Conservation (phyloP, 2,888 invertebrate species). For the Augiades crinisus region DNA sequence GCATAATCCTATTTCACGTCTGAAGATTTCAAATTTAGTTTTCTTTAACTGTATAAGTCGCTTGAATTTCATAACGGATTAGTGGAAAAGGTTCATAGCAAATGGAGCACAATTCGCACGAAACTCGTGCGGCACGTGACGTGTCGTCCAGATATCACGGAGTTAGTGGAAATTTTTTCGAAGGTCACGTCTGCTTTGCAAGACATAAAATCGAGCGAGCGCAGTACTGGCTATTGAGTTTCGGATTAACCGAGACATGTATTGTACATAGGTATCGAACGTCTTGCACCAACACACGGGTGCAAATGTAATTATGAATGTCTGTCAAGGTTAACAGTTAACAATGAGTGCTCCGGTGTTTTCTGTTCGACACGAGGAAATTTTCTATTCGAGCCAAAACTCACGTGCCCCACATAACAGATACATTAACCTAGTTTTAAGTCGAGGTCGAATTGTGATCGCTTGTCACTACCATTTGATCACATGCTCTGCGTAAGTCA, state of each 20-base stretch:
- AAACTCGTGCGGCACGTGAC: not conserved
- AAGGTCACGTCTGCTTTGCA: constrained; percentile 6
- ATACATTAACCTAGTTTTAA: constrained; percentile 71
- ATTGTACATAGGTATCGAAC: too few species aligned
- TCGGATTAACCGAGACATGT: not conserved
- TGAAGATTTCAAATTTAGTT: not conserved
- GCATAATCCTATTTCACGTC: not conserved
- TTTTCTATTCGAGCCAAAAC: constrained; percentile 54
- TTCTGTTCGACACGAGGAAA: constrained; percentile 38
- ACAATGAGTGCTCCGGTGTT: constrained; percentile 37
- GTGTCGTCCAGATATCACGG: constrained; percentile 7
- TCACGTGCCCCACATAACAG: constrained; percentile 59
- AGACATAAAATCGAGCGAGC: not conserved
- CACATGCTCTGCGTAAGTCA: constrained; percentile 23
- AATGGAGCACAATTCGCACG: not conserved
- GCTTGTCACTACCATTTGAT: constrained; percentile 50
- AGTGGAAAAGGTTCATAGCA: not conserved
- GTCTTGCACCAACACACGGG: constrained; percentile 38
- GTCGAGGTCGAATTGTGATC: constrained; percentile 54
- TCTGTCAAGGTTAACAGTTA: constrained; percentile 57
- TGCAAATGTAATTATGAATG: constrained; percentile 46
- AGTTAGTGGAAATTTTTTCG: constrained; percentile 7
- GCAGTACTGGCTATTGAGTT: not conserved
- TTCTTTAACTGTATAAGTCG: constrained; percentile 3
- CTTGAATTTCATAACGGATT: not conserved